Evolutionary conservation across 2,888 invertebrate species (phyloP), one percentile per base, ranked within the genome.

Genomic region (Aleiodes alternator): DNA sequence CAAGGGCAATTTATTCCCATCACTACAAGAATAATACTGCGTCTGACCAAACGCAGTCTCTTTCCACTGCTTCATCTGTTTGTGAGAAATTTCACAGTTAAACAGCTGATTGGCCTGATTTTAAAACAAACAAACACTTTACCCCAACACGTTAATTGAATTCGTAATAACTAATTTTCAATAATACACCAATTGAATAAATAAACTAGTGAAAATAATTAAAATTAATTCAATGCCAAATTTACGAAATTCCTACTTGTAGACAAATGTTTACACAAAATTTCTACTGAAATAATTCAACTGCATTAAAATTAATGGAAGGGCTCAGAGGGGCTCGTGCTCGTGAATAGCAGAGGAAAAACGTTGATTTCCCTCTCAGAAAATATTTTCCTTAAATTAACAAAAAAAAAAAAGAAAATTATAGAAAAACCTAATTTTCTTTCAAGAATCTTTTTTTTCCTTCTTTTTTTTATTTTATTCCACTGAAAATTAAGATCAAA

Each of bases 271-370:
- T 14, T 16, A 23, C 43, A 64, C 43, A 34, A 38, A 6, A 38
- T 16, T 61, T 14, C 43, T 31, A 16, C 16, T 64, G 16, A 29
- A 59, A 53, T 69, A 29, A 51, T 55, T 31, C 6, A 66, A 55
- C 72, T 75, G 57, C 76, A 76, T 74, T 71, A 71, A 74, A 78
- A 78, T 78, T 78, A 77, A 79, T 80, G 78, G 76, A 75, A 38
- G 43, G 72, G 66, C 74, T 64, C 69, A 23, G 23, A 23, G 2
- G 31, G 61, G 59, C 66, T 69, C 51, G 57, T 69, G 64, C 53
- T n/a, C 43, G 66, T 5, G 8, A 43, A 61, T n/a, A 4, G 3
- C n/a, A 23, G 2, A 23, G 23, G 16, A 43, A 38, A 16, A 64
- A 64, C n/a, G 16, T 64, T 48, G 48, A 11, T 11, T 48, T 48